Evolutionary conservation across 2,113 vertebrate species (phyloP).

Genomic region (Tympanuchus pallidicinctus): DNA sequence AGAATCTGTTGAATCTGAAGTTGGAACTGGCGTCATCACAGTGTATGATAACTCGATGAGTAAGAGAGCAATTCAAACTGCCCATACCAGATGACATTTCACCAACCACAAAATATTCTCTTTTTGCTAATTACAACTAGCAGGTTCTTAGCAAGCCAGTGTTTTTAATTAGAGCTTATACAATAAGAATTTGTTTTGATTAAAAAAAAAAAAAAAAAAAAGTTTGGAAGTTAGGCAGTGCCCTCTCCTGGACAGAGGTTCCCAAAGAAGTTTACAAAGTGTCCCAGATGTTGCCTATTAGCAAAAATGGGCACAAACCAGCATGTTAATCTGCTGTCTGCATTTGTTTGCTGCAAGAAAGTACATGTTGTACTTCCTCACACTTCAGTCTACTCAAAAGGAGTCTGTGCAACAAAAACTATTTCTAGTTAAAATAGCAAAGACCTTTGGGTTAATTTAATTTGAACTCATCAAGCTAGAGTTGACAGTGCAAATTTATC

Average conservation of each 20-base stretch:
- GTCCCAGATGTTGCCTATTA: neutral
- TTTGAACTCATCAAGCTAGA: neutral
- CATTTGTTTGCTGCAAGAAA: neutral
- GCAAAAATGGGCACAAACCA: neutral
- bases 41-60: neutral
- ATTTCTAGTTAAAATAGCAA: neutral
- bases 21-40: neutral
- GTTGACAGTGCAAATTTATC: neutral
- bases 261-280: neutral
- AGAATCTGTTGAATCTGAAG: neutral
- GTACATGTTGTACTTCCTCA: neutral
- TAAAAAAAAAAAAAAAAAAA: neutral
- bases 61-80: conserved; percentile 10
- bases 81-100: conserved; percentile 36
- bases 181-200: neutral
- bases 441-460: conserved; percentile 2
- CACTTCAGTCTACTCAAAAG: neutral
- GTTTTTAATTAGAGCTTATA: conserved; percentile 38
- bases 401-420: neutral
- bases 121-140: conserved; percentile 49
- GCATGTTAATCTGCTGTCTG: neutral
- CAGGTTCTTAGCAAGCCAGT: conserved; percentile 18
- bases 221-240: conserved; percentile 48
- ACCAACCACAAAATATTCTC: neutral
- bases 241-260: conserved; percentile 54